phyloP scores from a whole-genome alignment of 2,888 invertebrate species.

The Drosophila demipolita region DNA sequence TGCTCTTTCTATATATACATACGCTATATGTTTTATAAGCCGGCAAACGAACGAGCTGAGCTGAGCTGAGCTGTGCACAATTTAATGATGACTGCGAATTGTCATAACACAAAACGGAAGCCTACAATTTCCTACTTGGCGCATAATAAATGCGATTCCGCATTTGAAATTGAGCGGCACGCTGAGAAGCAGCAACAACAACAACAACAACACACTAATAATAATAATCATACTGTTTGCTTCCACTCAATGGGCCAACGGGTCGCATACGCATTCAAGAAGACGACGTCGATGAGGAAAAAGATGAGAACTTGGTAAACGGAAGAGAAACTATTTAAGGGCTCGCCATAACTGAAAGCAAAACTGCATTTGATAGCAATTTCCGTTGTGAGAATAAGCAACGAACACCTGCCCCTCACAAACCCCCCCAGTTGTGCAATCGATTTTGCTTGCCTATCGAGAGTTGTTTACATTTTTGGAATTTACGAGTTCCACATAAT shows the following conservation, averaged over 20 bases:
- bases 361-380: slow-evolving; percentile 69
- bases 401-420: background rate
- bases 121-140: slow-evolving; percentile 78
- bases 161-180: slow-evolving; percentile 52
- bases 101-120: slow-evolving; percentile 79
- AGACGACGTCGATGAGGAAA: background rate
- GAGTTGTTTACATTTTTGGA: background rate
- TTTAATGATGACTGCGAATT: slow-evolving; percentile 58
- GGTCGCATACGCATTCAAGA: slow-evolving; percentile 49
- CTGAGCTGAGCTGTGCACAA: slow-evolving; percentile 11
- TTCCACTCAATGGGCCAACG: slow-evolving; percentile 49
- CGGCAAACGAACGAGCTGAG: slow-evolving; percentile 17
- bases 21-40: slow-evolving; percentile 41
- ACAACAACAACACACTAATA: slow-evolving; percentile 12
- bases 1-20: slow-evolving; percentile 45
- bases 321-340: background rate
- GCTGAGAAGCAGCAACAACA: slow-evolving; percentile 17
- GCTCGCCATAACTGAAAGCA: background rate
- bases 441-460: background rate
- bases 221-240: background rate
- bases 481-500: too few relatives aligned
- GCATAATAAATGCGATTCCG: slow-evolving; percentile 71
- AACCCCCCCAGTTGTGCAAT: background rate
- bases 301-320: background rate
- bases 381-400: slow-evolving; percentile 52